Evolutionary conservation across 37 sponge, comb jelly and placozoan genomes (phyloP), one percentile per base, ranked within the genome.

Genomic region (Beroe forskalii): DNA sequence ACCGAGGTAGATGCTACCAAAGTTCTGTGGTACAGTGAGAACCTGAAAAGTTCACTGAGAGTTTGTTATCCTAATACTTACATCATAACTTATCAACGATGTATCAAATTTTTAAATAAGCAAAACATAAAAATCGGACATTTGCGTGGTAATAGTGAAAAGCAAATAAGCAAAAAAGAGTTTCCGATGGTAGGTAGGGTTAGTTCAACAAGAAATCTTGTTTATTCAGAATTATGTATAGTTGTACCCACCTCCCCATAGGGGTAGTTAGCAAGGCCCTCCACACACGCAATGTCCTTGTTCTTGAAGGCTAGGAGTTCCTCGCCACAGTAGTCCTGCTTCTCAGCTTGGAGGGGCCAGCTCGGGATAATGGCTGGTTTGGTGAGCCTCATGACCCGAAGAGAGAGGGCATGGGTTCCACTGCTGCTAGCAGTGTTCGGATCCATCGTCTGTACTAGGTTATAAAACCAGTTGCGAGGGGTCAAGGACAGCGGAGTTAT

Each of bases 1-100:
- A 6, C 96, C 94, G 0, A 96, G 93, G 61, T 92, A 96, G 32
- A 96, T 92, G n/a, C 89, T 92, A 12, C 92, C 67, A 37, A 39
- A 25, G 63, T 62, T 62, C 33, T 64, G 91, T 6, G 69, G 67
- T 32, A 76, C 61, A 35, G 91, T 48, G 17, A 75, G 64, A 0
- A 76, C 22, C 62, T 61, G 66, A 14, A n/a, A n/a, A n/a, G n/a
- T n/a, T n/a, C n/a, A n/a, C 2, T 9, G 28, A 2, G 48, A 42
- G 39, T 31, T 40, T 22, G 12, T 0, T 17, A 23, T 66, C 23
- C 0, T 1, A 2, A 0, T 62, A 38, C 14, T n/a, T 19, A 37
- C 41, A 66, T 22, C 25, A n/a, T n/a, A n/a, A n/a, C n/a, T n/a
- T n/a, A n/a, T n/a, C n/a, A n/a, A n/a, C n/a, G n/a, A n/a, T n/a